Evolutionary conservation across 2,113 vertebrate genomes (phyloP), one percentile per base, ranked within the genome.

Genomic region (Daphoenositta chrysoptera): DNA sequence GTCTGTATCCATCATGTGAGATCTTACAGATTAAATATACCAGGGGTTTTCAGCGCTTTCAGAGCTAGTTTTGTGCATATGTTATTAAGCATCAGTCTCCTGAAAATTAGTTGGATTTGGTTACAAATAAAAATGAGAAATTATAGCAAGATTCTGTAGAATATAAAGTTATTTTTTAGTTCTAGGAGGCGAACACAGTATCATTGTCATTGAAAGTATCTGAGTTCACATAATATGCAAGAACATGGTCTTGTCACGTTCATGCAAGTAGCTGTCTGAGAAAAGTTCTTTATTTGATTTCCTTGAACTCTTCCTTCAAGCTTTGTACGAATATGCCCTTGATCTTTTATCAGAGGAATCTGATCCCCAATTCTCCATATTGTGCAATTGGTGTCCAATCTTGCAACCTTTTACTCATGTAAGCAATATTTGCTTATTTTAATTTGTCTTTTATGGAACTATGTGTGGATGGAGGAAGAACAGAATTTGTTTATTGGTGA

Each of bases 311-410:
- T 76, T 61, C 15, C 12, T 47, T 69, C 30, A 53, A 15, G 15
- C 15, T 63, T 50, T 58, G 9, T 20, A 37, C 37, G 13, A 71
- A 56, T 66, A 66, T 75, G 37, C 18, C 18, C 44, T 85, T 82
- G 11, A 47, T 33, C 20, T 84, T 90, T 64, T 80, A 13, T 63
- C 56, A 80, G 48, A 58, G n/a, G 15, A 35, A 50, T 72, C 44
- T 81, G 53, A 64, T 56, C 14, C 24, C 7, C 4, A 31, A 0
- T 47, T 89, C 30, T 53, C 54, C 16, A 7, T 44, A n/a, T 18
- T 81, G 15, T 40, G 26, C 0, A 0, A 11, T 0, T 69, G 35
- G 10, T 54, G 37, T 60, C 22, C n/a, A 15, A 2, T 77, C 24
- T 63, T 72, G 47, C 12, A 58, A 33, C 5, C 31, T 47, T 83